phyloP scores from a whole-genome alignment of 2,113 vertebrate genomes.

The Spilogale gracilis region DNA sequence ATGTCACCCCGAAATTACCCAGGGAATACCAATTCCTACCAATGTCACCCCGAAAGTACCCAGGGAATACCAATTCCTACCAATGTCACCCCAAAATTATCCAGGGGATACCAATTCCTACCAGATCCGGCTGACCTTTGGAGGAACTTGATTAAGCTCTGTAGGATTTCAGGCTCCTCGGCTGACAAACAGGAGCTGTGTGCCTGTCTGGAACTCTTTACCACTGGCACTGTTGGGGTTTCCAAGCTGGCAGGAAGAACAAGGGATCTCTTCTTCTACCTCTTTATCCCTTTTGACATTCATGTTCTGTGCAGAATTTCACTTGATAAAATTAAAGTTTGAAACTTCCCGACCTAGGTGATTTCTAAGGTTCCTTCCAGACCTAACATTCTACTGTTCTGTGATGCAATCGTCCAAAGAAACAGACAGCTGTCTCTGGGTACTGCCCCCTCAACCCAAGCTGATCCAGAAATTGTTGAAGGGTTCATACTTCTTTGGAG shows the following conservation, averaged over 20 bases:
- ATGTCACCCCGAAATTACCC: background rate
- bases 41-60: background rate
- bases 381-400: background rate
- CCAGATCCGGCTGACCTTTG: background rate
- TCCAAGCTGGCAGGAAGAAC: background rate
- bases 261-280: background rate
- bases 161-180: background rate
- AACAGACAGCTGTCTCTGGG: background rate
- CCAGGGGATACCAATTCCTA: background rate
- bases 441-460: background rate
- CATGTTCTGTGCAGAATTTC: background rate
- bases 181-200: background rate
- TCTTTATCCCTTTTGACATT: background rate
- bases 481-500: background rate
- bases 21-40: background rate
- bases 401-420: background rate
- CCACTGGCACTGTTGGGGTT: background rate
- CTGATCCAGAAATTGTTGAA: background rate
- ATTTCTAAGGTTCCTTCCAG: background rate
- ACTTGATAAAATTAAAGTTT: background rate
- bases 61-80: background rate
- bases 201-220: background rate
- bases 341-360: background rate
- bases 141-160: background rate
- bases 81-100: background rate